Percentiles rank a stretch among this genome's conserved stretches.
phyloP scores from a whole-genome alignment of 2,797 vertebrate species.

The Fistularia tabacaria region DNA sequence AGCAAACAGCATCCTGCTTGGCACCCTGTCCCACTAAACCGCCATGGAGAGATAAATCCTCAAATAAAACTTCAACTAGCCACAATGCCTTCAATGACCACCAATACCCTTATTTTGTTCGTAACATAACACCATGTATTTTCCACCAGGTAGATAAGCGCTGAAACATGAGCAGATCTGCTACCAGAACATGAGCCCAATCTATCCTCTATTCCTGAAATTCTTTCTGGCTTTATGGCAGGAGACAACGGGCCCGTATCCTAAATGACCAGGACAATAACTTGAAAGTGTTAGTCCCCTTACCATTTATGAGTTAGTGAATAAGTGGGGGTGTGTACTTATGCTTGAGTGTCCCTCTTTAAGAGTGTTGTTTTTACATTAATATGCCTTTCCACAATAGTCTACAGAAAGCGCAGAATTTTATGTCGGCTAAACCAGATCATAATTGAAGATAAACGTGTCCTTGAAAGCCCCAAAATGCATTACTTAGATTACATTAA shows the following conservation, averaged over 20 bases:
- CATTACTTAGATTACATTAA: no score
- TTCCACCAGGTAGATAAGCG: slow-evolving; percentile 12
- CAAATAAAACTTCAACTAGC: slow-evolving; percentile 19
- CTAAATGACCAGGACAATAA: slow-evolving; percentile 39
- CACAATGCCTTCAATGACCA: slow-evolving; percentile 36
- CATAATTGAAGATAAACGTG: no score
- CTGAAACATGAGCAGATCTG: slow-evolving; percentile 13
- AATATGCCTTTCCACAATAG: no score
- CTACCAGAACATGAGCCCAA: slow-evolving; percentile 7
- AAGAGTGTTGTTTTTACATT: no score
- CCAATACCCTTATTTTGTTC: slow-evolving; percentile 20
- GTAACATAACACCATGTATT: slow-evolving; percentile 27
- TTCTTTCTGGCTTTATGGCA: slow-evolving; percentile 11
- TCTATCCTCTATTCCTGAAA: slow-evolving; percentile 10
- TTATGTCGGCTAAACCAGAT: no score
- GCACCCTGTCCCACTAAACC: slow-evolving; percentile 17
- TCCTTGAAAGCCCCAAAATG: no score
- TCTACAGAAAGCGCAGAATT: no score
- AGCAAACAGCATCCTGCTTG: slow-evolving; percentile 25
- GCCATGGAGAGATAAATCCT: slow-evolving; percentile 25
- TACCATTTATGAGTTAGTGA: slow-evolving; percentile 30
- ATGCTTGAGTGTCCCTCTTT: no score
- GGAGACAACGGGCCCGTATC: slow-evolving; percentile 9
- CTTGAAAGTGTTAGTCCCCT: slow-evolving; percentile 44
- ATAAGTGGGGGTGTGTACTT: no score